Percentiles rank a stretch among this genome's conserved stretches.
phyloP scores from a whole-genome alignment of 2,888 invertebrate genomes.

The Chaitophorus viminalis region DNA sequence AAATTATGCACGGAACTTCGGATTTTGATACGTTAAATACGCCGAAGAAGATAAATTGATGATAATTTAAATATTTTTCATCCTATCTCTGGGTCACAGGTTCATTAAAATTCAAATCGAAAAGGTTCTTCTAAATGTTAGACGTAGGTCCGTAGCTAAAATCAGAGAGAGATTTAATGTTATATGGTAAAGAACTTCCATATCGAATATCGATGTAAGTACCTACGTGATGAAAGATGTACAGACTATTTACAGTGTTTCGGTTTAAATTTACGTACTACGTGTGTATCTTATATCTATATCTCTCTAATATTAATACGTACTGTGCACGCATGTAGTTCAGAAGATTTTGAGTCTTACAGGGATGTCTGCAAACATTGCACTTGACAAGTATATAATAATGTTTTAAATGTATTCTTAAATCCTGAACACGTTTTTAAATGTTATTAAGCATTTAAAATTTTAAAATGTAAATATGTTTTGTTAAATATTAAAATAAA shows the following conservation, averaged over 20 bases:
- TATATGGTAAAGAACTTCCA: not conserved
- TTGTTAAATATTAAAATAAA: not conserved
- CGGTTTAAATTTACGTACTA: not conserved
- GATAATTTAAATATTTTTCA: not conserved
- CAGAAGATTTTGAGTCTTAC: not conserved
- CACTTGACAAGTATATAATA: no score
- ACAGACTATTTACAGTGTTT: not conserved
- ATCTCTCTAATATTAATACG: not conserved
- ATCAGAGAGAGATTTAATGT: not conserved
- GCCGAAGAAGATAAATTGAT: not conserved
- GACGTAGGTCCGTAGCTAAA: not conserved
- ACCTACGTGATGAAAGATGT: not conserved
- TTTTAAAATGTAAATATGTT: no score
- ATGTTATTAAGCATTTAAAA: not conserved
- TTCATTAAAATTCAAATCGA: not conserved
- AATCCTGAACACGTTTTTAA: not conserved
- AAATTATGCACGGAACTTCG: slow-evolving; percentile 22
- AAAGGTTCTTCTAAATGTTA: not conserved
- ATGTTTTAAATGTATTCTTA: not conserved
- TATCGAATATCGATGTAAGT: not conserved
- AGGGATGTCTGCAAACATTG: no score
- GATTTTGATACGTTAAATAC: not conserved
- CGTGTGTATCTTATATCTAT: no score
- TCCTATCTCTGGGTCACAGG: not conserved
- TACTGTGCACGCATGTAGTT: not conserved